Evolutionary conservation across 2,888 invertebrate genomes (phyloP), one percentile per base, ranked within the genome.

Genomic region (Erebia ligea): DNA sequence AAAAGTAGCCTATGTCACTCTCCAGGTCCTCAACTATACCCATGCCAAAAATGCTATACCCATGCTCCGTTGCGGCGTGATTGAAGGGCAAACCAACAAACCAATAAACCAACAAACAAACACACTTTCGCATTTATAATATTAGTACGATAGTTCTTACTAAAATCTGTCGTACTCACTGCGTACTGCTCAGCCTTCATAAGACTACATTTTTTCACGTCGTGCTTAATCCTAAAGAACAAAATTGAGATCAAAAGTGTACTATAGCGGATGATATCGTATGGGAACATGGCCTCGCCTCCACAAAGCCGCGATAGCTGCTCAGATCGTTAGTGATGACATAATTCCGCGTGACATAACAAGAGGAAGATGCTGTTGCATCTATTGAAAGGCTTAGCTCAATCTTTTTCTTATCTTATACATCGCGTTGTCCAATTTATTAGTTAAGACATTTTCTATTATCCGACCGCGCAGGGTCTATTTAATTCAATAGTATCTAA

Each of bases 291-390:
- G 17, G 52, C 17, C 17, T 52, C 5, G 13, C 3, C 3, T 19
- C 56, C 1, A 11, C n/a, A 10, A 15, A 6, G 57, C 57, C 57
- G 61, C 52, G 71, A 68, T 59, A 54, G 48, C 56, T 19, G 21
- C 58, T 69, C 58, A 66, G 50, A 48, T 67, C 58, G 48, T 34
- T 62, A 71, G 9, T 57, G 68, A 64, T 73, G 73, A 73, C 71
- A 64, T 71, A 71, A 73, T 66, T 52, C 65, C 50, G 50, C 40
- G 58, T 69, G 66, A 73, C 67, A 64, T 71, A 71, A 71, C 69
- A 15, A 17, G 42, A 57, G 62, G 62, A 62, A 62, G 62, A 62
- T 48, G 62, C 62, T 15, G 19, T 13, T 19, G 21, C 62, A 21
- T 48, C 48, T 62, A 62, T 62, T 62, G 62, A 62, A 62, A 62